Evolutionary conservation across 2,797 vertebrate genomes (phyloP), one percentile per base, ranked within the genome.

Genomic region (Paedocypris micromegethes): DNA sequence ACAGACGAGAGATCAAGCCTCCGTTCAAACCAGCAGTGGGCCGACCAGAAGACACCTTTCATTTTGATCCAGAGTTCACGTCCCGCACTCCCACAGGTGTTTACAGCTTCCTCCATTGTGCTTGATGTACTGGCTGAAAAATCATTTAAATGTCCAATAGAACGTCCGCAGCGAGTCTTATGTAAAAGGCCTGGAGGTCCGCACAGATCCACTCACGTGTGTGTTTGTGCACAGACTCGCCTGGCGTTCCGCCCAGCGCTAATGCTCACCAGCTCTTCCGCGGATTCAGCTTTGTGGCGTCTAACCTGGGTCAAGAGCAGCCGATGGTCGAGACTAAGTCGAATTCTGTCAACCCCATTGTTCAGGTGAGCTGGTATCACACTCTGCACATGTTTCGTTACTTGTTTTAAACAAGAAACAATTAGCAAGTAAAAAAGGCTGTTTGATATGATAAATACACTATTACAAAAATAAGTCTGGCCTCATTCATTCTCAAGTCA

Each of bases 31-130:
- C 96, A 0, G 94, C 95, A 0, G 94, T 94, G 63, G 96, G 96
- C 64, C 85, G 95, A 75, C 96, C 96, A 6, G 96, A 98, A 76
- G 96, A 98, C 82, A 98, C 96, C 45, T 98, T 98, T 81, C 94
- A 98, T 84, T 98, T 98, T 72, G 96, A 98, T 76, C 95, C 95
- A 0, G 96, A 98, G 78, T 98, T 98, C 84, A 98, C 96, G 0
- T 92, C 93, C 9, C 90, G 93, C 73, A 98, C 96, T 2, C 96
- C 96, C 51, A 78, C 76, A 75, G 76, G 70, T 78, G n/a, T 37
- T 63, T 57, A 37, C 44, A 41, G 50, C 6, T 43, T 49, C 8
- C 40, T 4, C 5, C 3, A 8, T 57, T 58, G 50, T 23, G 23
- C 51, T 51, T n/a, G 23, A 62, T 37, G 4, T 9, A 56, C 23